phyloP scores from a whole-genome alignment of 2,888 invertebrate species.

The Selenia dentaria region DNA sequence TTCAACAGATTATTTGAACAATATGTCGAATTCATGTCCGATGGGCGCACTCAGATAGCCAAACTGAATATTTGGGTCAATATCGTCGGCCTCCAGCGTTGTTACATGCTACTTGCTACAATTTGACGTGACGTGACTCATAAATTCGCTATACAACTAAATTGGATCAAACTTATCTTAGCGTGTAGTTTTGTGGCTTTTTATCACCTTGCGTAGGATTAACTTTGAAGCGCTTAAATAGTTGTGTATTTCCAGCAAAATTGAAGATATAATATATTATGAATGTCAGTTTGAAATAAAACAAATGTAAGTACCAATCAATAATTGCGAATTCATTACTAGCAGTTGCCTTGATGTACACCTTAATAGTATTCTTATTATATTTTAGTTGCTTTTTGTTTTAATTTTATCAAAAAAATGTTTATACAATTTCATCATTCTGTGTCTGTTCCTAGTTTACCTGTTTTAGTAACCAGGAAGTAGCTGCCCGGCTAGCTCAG shows the following conservation, averaged over 20 bases:
- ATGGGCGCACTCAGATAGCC: constrained; percentile 46
- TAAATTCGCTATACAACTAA: constrained; percentile 27
- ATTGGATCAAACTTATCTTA: constrained; percentile 28
- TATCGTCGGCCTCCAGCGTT: constrained; percentile 56
- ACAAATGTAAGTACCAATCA: too few species aligned
- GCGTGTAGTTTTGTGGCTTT: constrained; percentile 9
- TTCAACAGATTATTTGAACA: constrained; percentile 8
- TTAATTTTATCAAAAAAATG: too few species aligned
- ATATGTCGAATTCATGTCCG: constrained; percentile 28
- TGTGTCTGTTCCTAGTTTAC: too few species aligned
- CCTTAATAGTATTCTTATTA: too few species aligned
- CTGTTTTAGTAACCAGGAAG: too few species aligned
- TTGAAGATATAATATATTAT: too few species aligned
- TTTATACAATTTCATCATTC: too few species aligned
- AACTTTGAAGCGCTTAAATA: constrained; percentile 14
- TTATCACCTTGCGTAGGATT: constrained; percentile 13
- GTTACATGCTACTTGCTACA: constrained; percentile 19
- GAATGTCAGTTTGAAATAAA: too few species aligned
- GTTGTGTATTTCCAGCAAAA: not conserved
- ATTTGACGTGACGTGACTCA: constrained; percentile 30
- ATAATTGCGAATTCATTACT: too few species aligned
- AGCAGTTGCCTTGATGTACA: too few species aligned
- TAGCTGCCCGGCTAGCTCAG: constrained; percentile 75
- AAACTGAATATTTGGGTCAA: constrained; percentile 60
- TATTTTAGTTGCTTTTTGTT: too few species aligned